Base-by-base conservation (phyloP, 2,113 vertebrate species). In the Thamnaconus septentrionalis region DNA sequence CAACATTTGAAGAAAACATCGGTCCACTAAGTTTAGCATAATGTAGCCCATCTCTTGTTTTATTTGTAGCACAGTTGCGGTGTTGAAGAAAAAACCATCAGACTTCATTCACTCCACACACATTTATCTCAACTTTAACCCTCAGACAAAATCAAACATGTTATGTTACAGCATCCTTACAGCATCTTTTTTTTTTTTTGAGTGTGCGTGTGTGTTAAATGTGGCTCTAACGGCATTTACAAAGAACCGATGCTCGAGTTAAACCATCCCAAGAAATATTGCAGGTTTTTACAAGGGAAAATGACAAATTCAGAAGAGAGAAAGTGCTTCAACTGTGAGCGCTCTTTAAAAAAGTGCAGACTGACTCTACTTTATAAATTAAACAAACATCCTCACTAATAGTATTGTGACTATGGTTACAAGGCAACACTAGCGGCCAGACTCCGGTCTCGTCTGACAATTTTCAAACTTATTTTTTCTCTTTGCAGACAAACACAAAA, bases 221-320 rank as follows among this genome's bases (percentile, higher is more conserved):
- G 1, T 45, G 44, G 44, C 5, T 45, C 5, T 45, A 45, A 45
- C 44, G 3, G 5, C 44, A 45, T 45, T 45, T 6, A 3, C 5
- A 45, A 45, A 7, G 44, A 45, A 42, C n/a, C 55, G 47, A 68
- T 61, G 60, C 42, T 31, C 53, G 71, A 58, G 41, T 49, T 51
- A 58, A 77, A 69, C 59, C 59, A 74, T 79, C 61, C 71, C 4
- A 66, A 85, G 76, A 78, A 76, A 67, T 50, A 61, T 71, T 53
- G 56, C 66, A 71, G 54, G 64, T 76, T 71, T 56, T 64, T 67
- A 76, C 56, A 79, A 79, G 79, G 18, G 56, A 72, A 73, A 54
- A 57, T 45, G 63, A 52, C 53, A 59, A 18, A 55, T 49, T 58
- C 18, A 46, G 52, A 31, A 31, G 18, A 31, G 18, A 31, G 18